Base-by-base conservation (phyloP, 2,888 invertebrate genomes). In the Yponomeuta cagnagella region DNA sequence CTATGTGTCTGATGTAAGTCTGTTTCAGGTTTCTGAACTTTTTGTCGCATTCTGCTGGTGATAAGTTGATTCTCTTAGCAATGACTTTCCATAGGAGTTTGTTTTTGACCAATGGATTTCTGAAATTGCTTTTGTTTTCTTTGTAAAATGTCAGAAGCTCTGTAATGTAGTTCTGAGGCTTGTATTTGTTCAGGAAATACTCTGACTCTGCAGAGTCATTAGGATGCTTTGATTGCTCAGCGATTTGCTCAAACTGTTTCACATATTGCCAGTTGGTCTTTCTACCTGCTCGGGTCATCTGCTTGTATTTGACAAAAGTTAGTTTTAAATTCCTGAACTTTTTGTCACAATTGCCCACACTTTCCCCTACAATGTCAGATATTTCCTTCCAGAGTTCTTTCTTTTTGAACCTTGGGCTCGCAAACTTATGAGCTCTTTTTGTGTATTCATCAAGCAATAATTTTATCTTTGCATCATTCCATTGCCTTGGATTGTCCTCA, bases 321-420 rank as follows among this genome's bases (percentile, higher is more conserved):
- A 90, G 90, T 74, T 91, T 91, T 63, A 91, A 77, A 74, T 91
- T 91, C 68, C 91, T 81, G 73, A 90, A 91, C 74, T 92, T 92
- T 69, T 88, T 88, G 73, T 92, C 91, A 76, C 90, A 90, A 69
- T 80, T 78, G 15, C 76, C 77, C 0, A 90, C 71, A 37, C 70
- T 72, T 73, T 87, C 86, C 0, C 87, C 88, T 2, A 90, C 85
- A 48, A 80, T 75, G 9, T 72, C 73, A 0, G 88, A 80, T 76
- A 90, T 86, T 73, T 89, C 86, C 73, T 82, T 86, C 90, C 90
- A 90, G 30, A 90, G 78, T 74, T 90, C 89, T 73, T 90, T 91
- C 74, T 92, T 91, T 71, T 87, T 85, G 72, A 79, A 87, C 74
- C 82, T 84, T 0, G 89, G 86, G 74, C 88, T 87, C 71, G 77